Evolutionary conservation across 2,888 invertebrate genomes (phyloP), one percentile per base, ranked within the genome.

Genomic region (Phyllotreta striolata): DNA sequence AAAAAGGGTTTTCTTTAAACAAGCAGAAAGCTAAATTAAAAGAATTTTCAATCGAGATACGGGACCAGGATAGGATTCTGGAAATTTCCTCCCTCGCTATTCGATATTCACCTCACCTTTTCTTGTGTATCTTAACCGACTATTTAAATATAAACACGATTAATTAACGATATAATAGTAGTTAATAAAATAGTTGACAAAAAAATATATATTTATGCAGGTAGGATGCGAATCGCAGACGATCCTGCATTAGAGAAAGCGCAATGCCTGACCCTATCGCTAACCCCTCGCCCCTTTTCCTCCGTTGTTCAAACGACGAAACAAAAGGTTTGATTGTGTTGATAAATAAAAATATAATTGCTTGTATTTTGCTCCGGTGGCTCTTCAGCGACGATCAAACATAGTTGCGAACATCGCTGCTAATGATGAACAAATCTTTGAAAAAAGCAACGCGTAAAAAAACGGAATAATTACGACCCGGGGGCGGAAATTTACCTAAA

Each of bases 1-100:
- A 71, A 72, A 75, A 77, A 76, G 73, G 78, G 78, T 75, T 79
- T 79, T 79, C 78, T 78, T 78, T 75, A 79, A 79, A 79, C 78
- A 78, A 76, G 74, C 75, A 72, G 75, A 76, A 75, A 76, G 77
- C 77, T 78, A 78, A 79, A 79, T 79, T 79, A 78, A 78, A 79
- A 79, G 78, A 78, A 78, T 77, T 78, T 77, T 70, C 78, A 78
- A 78, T 79, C 76, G 76, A 73, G 77, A 76, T 75, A 71, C 73
- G 66, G 37, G 13, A 12, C 52, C 52, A 52, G 52, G 9, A n/a
- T 9, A 37, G 52, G 52, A 10, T 34, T 52, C 4, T 24, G 24
- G 24, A 24, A 24, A 24, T 24, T 24, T 24, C 24, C 24, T 24
- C 24, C 4, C 24, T 24, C 24, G 24, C 24, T 3, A 24, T 3